Percentiles rank a stretch among this genome's conserved stretches.
Conservation (phyloP, 2,888 invertebrate genomes). For the Hyposoter dolosus region DNA sequence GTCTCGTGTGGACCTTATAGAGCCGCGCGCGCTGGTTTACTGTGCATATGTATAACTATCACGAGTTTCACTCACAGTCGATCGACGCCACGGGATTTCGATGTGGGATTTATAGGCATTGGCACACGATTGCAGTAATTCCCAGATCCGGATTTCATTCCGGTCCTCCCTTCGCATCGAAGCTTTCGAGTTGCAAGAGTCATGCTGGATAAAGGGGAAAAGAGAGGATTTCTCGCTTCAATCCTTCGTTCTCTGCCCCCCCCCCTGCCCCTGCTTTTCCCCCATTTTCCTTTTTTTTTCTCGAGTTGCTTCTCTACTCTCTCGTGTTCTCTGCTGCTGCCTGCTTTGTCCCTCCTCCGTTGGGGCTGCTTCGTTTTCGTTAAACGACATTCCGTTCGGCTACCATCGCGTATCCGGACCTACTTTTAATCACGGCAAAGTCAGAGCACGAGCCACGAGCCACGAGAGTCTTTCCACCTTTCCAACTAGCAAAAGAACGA, state of each 20-base stretch:
- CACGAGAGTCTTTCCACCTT: slow-evolving; percentile 2
- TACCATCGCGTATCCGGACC: slow-evolving; percentile 47
- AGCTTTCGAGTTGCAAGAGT: slow-evolving; percentile 30
- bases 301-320: slow-evolving; percentile 6
- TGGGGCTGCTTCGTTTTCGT: slow-evolving; percentile 41
- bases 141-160: slow-evolving; percentile 70
- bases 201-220: slow-evolving; percentile 1
- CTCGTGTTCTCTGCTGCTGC: not conserved
- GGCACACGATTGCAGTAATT: slow-evolving; percentile 70
- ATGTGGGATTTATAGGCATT: slow-evolving; percentile 65
- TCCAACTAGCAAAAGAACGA: slow-evolving; percentile 24
- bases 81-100: slow-evolving; percentile 64
- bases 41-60: slow-evolving; percentile 52
- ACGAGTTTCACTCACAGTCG: slow-evolving; percentile 62
- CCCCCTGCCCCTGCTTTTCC: slow-evolving; percentile 17
- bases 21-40: slow-evolving; percentile 15
- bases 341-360: slow-evolving; percentile 23
- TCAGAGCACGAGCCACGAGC: slow-evolving; percentile 57
- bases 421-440: slow-evolving; percentile 70
- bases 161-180: slow-evolving; percentile 37
- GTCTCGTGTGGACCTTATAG: not conserved
- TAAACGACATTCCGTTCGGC: slow-evolving; percentile 61
- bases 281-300: slow-evolving; percentile 4
- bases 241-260: slow-evolving; percentile 18
- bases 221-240: slow-evolving; percentile 55